Evolutionary conservation across 2,113 vertebrate genomes (phyloP).

Genomic region (Stegastes partitus): DNA sequence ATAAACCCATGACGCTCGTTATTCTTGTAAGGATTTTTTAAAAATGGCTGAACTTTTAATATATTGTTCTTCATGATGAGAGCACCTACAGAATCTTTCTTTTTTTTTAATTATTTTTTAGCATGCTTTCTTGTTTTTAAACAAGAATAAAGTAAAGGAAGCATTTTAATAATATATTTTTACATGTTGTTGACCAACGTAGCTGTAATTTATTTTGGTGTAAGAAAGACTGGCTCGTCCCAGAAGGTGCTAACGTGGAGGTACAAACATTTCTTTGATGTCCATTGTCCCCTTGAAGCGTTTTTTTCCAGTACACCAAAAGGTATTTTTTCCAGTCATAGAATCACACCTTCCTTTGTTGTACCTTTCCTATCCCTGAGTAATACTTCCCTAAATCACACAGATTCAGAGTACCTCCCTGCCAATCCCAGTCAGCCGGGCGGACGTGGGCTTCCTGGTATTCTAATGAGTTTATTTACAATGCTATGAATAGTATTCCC

Average conservation of each 20-base stretch:
- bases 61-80: too few relatives aligned
- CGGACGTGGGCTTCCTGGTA: constrained; percentile 70
- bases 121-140: not conserved
- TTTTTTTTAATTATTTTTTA: not conserved
- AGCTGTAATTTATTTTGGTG: too few relatives aligned
- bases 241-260: too few relatives aligned
- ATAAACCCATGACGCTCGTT: not conserved
- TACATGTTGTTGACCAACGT: too few relatives aligned
- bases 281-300: not conserved
- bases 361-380: not conserved
- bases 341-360: not conserved
- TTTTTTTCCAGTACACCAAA: not conserved
- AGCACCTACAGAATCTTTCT: too few relatives aligned
- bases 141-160: not conserved
- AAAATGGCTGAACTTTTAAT: not conserved
- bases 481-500: constrained; percentile 71
- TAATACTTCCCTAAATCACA: constrained; percentile 16
- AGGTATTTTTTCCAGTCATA: not conserved
- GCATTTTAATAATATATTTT: too few relatives aligned
- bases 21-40: too few relatives aligned
- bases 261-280: not conserved
- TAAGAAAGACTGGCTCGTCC: too few relatives aligned
- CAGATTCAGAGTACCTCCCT: constrained; percentile 31
- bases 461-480: constrained; percentile 78
- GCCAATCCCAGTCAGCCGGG: constrained; percentile 48